Conservation (phyloP, 1,140 invertebrate genomes). For the Arctopsyche grandis region DNA sequence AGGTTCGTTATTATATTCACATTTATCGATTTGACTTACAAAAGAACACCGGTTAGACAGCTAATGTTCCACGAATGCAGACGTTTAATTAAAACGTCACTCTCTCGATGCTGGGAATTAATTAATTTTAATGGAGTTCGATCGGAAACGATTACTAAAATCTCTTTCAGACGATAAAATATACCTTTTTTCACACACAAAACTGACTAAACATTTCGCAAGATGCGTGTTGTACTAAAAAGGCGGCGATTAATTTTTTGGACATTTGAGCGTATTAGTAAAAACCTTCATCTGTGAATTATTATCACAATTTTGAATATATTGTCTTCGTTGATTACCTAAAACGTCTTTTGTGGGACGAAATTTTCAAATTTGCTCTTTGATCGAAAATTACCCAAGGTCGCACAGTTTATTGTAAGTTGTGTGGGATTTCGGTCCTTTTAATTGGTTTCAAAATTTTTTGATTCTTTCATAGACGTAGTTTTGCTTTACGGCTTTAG, state of each 20-base stretch:
- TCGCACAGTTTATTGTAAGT: not conserved
- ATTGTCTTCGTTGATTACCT: not conserved
- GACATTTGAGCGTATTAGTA: too few species aligned
- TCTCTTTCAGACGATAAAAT: not conserved
- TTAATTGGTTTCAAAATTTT: not conserved
- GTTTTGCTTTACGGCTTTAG: too few species aligned
- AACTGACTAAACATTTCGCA: too few species aligned
- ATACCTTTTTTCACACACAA: too few species aligned
- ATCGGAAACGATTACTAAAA: not conserved
- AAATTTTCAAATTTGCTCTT: not conserved
- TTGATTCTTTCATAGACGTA: too few species aligned
- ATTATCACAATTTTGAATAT: too few species aligned
- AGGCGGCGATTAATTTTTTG: too few species aligned
- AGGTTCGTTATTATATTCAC: not conserved
- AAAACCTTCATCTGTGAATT: too few species aligned
- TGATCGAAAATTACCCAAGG: not conserved
- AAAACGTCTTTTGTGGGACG: not conserved
- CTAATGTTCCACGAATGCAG: conserved; percentile 24
- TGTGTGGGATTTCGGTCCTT: not conserved
- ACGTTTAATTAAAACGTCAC: conserved; percentile 26
- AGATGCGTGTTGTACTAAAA: too few species aligned
- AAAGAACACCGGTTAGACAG: conserved; percentile 34
- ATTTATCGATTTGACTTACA: not conserved
- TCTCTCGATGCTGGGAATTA: not conserved
- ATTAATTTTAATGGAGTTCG: not conserved